A percentile compares a stretch with the other conserved stretches of the same genome.
These are phyloP conservation scores for Vireo altiloquus DNA, from an alignment of 2,113 vertebrate genomes.

Conservation along the genomic window DNA sequence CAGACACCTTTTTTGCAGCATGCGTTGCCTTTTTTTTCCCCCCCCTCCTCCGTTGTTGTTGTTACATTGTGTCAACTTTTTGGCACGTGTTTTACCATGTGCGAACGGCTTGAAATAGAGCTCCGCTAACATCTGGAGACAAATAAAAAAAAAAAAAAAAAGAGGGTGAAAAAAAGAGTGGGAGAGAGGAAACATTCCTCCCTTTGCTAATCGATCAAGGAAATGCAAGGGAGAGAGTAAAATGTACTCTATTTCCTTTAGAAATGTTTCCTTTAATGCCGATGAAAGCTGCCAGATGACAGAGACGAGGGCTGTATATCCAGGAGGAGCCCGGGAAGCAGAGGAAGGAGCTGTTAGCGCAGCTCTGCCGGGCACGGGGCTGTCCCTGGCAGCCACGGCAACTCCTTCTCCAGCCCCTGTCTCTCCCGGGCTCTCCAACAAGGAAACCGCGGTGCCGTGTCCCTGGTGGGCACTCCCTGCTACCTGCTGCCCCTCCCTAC, in stretches of 20 bases:
- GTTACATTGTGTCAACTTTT: slow-evolving; percentile 22
- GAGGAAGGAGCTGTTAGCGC: accelerated
- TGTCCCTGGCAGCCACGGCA: not conserved
- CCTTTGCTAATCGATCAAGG: slow-evolving; percentile 23
- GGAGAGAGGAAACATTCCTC: not conserved
- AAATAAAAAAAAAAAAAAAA: not conserved
- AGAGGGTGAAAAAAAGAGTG: not conserved
- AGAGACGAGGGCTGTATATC: not conserved
- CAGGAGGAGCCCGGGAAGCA: not conserved
- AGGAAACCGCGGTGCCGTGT: accelerated
- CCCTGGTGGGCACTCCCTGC: not conserved
- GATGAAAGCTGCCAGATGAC: slow-evolving; percentile 21
- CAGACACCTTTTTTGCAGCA: not conserved
- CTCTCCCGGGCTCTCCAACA: not conserved
- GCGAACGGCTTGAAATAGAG: slow-evolving; percentile 23
- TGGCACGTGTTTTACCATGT: slow-evolving; percentile 45
- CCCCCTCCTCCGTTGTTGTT: not conserved
- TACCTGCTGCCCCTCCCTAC: not conserved
- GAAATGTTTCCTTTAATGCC: slow-evolving; percentile 16
- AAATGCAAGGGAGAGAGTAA: slow-evolving; percentile 17
- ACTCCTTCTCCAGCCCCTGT: not conserved
- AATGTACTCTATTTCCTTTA: slow-evolving; percentile 30
- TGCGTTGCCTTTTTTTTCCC: not conserved
- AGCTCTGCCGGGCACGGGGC: not conserved
- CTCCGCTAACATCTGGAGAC: slow-evolving; percentile 27